A percentile compares a stretch with the other conserved stretches of the same genome.
Evolutionary conservation across 2,888 invertebrate genomes (phyloP).

Genomic region (Yponomeuta cagnagella): DNA sequence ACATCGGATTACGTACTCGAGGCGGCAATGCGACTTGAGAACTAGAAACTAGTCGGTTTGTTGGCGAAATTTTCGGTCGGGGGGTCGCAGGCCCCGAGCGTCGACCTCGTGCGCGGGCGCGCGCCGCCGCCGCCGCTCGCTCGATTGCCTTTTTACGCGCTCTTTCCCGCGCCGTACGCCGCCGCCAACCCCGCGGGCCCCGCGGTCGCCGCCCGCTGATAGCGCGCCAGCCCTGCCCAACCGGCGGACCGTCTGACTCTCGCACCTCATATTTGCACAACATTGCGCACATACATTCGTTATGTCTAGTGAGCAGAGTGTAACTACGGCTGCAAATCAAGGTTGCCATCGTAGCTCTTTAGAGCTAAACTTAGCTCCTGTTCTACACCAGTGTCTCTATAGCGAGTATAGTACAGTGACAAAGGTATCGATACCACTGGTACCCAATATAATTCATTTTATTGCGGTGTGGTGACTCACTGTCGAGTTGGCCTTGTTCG

Average conservation of each 20-base stretch:
- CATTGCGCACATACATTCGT: conserved; percentile 5
- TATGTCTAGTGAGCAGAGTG: not conserved
- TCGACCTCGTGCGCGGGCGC: conserved; percentile 71
- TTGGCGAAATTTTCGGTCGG: conserved; percentile 25
- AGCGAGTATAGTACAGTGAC: not conserved
- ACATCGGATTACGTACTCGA: conserved; percentile 31
- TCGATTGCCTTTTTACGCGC: conserved; percentile 65
- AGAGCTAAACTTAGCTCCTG: not conserved
- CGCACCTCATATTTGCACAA: conserved; percentile 6
- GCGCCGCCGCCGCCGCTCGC: conserved; percentile 36
- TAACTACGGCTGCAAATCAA: too few species aligned
- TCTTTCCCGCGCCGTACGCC: conserved; percentile 54
- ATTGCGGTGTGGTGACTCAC: not conserved
- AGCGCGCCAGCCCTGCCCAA: conserved; percentile 62
- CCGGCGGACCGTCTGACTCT: conserved; percentile 55
- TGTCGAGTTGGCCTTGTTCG: not conserved
- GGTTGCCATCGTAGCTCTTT: too few species aligned
- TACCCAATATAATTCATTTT: not conserved
- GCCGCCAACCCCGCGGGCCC: conserved; percentile 68
- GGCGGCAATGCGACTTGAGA: conserved; percentile 29
- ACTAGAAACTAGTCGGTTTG: conserved; percentile 35
- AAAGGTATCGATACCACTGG: not conserved
- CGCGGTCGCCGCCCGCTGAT: conserved; percentile 67
- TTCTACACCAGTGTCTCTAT: not conserved
- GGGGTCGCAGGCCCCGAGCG: conserved; percentile 56